Evolutionary conservation across 2,113 vertebrate genomes (phyloP), one percentile per base, ranked within the genome.

Genomic region (Lepus europaeus): DNA sequence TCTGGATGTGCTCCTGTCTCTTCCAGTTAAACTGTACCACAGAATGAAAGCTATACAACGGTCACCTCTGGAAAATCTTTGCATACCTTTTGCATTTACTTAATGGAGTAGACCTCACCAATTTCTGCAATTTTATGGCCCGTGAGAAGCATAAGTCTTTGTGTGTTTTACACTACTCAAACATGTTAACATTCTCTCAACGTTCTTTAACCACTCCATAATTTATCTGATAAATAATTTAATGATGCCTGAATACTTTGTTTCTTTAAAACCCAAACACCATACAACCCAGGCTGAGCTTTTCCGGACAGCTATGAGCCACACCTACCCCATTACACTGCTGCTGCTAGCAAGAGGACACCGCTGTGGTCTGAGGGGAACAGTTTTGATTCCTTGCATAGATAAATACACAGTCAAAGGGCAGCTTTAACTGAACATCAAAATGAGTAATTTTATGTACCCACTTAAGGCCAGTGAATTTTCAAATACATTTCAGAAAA

Each of bases 261-360:
- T 49, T 85, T 93, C 76, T 77, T 83, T 79, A 64, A 78, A 96
- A 86, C 12, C 87, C 56, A 79, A 90, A 81, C 39, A 64, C 2
- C 69, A 19, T 49, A 88, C 6, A 87, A 88, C 31, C 9, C 66
- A 89, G 45, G n/a, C 31, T 79, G 64, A 94, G 69, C 61, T 90
- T 3, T 70, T 66, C 49, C 1, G 83, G 76, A 29, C 11, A 88
- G 81, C 51, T 53, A 49, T 66, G 12, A 23, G 74, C 36, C 4
- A 0, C 9, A 49, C 31, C 36, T 51, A 66, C 2, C 51, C 73
- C 9, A 64, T 23, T 45, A 12, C 56, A 59, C 4, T 56, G n/a
- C 16, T 73, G 69, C 6, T 4, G n/a, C n/a, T 14, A 74, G 74
- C 70, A 89, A 78, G 88, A 20, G 56, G 19, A 83, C 90, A 84